phyloP scores from a whole-genome alignment of 2,888 invertebrate species.

The Drosophila algonquin region DNA sequence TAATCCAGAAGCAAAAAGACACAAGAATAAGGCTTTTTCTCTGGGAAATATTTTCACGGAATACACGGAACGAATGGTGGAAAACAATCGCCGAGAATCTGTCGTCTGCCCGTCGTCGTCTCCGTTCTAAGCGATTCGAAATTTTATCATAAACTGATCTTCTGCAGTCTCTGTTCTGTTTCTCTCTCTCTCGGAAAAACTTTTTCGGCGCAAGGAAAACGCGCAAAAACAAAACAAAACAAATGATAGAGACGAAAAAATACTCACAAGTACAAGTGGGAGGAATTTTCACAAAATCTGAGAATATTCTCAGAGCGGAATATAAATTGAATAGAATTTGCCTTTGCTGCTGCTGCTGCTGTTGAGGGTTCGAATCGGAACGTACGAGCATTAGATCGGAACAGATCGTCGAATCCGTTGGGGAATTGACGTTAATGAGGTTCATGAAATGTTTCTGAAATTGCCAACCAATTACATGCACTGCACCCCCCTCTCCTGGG shows the following conservation, averaged over 20 bases:
- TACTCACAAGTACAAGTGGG: constrained; percentile 17
- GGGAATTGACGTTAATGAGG: constrained; percentile 65
- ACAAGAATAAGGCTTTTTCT: constrained; percentile 13
- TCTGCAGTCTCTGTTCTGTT: constrained; percentile 56
- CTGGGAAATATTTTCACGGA: constrained; percentile 43
- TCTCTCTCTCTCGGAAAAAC: constrained; percentile 56
- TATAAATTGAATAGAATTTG: constrained; percentile 44
- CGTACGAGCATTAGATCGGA: neutral
- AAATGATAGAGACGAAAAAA: constrained; percentile 40
- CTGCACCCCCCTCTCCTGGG: neutral
- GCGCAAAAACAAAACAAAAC: constrained; percentile 58
- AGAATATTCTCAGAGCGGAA: constrained; percentile 48
- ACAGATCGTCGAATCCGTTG: constrained; percentile 41
- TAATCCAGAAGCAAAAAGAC: constrained; percentile 5
- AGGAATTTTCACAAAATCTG: constrained; percentile 34
- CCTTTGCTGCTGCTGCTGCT: neutral
- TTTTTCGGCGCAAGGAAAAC: constrained; percentile 51
- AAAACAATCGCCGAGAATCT: constrained; percentile 33
- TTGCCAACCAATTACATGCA: constrained; percentile 53
- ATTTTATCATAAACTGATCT: constrained; percentile 83
- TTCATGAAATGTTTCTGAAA: constrained; percentile 59
- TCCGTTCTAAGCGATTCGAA: constrained; percentile 81
- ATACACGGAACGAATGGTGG: constrained; percentile 23
- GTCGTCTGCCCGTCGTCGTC: constrained; percentile 41
- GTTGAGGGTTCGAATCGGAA: constrained; percentile 29